Evolutionary conservation across 2,888 invertebrate species (phyloP).

Genomic region (Diadromus collaris): DNA sequence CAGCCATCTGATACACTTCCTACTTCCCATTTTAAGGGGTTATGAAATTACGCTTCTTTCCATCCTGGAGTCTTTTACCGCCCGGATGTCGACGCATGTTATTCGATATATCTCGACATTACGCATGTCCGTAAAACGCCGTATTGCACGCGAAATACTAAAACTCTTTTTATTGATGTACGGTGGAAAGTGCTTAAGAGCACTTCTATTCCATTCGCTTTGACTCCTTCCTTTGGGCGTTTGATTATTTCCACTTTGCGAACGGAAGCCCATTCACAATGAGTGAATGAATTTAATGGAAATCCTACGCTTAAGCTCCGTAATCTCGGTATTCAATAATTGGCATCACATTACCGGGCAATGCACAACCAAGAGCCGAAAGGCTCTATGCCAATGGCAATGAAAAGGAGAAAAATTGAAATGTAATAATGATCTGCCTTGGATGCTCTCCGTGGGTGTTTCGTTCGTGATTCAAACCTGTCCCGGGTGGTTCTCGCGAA

Average conservation of each 20-base stretch:
- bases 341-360: neutral
- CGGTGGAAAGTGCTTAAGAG: neutral
- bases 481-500: neutral
- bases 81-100: neutral
- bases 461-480: neutral
- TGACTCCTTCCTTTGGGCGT: neutral
- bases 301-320: neutral
- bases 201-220: neutral
- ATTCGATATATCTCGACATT: neutral
- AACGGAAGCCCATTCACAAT: neutral
- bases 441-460: neutral
- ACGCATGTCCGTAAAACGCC: neutral
- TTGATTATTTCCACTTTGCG: neutral
- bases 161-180: neutral
- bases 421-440: slow-evolving; percentile 10
- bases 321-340: neutral
- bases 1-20: slow-evolving; percentile 24
- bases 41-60: slow-evolving; percentile 4
- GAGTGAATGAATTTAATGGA: neutral
- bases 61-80: neutral
- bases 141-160: neutral
- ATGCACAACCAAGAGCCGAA: neutral
- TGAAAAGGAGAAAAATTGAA: slow-evolving; percentile 1
- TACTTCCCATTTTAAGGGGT: neutral
- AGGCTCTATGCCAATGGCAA: neutral